phyloP scores from a whole-genome alignment of 2,113 vertebrate genomes.

The Emydura subglobosa region DNA sequence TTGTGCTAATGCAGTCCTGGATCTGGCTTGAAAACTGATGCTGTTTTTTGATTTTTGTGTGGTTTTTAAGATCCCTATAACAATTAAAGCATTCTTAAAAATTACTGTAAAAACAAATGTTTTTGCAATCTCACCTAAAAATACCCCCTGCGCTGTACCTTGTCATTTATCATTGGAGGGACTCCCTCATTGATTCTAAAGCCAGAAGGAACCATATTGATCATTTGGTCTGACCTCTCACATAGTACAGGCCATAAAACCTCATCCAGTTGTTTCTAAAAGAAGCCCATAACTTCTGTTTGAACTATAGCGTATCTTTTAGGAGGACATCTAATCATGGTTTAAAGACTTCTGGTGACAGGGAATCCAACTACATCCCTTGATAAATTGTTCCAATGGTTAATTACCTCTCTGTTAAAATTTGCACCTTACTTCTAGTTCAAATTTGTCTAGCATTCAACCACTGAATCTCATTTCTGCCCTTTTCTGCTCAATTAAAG shows the following conservation, averaged over 20 bases:
- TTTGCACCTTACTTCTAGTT: neutral
- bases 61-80: neutral
- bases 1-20: neutral
- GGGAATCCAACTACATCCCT: neutral
- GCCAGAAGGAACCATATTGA: neutral
- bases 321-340: neutral
- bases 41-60: neutral
- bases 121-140: neutral
- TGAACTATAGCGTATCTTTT: neutral
- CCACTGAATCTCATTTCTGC: neutral
- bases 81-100: neutral
- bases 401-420: neutral
- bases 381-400: neutral
- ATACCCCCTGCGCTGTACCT: neutral
- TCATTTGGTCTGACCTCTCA: neutral
- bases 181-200: neutral
- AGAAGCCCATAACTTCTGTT: neutral
- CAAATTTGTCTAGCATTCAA: neutral
- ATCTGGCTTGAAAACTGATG: neutral
- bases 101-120: neutral
- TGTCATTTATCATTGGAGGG: neutral
- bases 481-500: neutral
- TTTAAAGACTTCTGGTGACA: neutral
- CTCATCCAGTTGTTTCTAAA: neutral
- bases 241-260: neutral